These are phyloP conservation scores for Smittia aterrima DNA, from an alignment of 2,888 invertebrate species.

Conservation along the genomic window DNA sequence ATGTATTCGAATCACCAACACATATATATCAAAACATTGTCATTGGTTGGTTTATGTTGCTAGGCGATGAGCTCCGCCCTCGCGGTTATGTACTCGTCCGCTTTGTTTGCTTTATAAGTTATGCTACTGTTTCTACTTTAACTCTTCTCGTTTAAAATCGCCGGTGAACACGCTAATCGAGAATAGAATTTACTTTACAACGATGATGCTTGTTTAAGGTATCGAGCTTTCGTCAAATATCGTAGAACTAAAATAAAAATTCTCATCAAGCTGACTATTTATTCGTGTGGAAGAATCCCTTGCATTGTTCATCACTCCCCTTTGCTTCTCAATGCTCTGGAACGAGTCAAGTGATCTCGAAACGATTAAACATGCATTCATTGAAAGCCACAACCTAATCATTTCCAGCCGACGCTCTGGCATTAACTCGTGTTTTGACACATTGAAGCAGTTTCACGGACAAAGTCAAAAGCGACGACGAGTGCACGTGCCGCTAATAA, in stretches of 20 bases:
- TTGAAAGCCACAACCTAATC: slow-evolving; percentile 14
- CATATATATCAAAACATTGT: too few species aligned
- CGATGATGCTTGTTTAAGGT: too few species aligned
- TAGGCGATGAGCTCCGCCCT: neutral
- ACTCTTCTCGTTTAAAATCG: too few species aligned
- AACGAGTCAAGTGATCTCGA: neutral
- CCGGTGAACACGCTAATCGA: too few species aligned
- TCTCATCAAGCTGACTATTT: neutral
- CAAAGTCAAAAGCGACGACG: neutral
- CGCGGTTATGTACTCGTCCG: neutral
- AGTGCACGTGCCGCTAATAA: slow-evolving; percentile 9
- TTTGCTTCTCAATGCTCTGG: neutral
- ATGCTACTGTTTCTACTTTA: too few species aligned
- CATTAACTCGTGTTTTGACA: neutral
- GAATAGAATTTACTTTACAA: too few species aligned
- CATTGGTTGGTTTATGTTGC: neutral
- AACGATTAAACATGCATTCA: neutral
- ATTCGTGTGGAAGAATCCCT: neutral
- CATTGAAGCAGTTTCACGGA: neutral
- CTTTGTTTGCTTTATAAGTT: too few species aligned
- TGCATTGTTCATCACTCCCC: neutral
- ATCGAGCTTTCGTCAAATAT: too few species aligned
- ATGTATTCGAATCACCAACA: neutral
- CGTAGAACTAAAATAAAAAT: too few species aligned
- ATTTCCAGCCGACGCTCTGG: neutral